phyloP scores from a whole-genome alignment of 1,140 invertebrate genomes.

The Latrodectus geometricus region DNA sequence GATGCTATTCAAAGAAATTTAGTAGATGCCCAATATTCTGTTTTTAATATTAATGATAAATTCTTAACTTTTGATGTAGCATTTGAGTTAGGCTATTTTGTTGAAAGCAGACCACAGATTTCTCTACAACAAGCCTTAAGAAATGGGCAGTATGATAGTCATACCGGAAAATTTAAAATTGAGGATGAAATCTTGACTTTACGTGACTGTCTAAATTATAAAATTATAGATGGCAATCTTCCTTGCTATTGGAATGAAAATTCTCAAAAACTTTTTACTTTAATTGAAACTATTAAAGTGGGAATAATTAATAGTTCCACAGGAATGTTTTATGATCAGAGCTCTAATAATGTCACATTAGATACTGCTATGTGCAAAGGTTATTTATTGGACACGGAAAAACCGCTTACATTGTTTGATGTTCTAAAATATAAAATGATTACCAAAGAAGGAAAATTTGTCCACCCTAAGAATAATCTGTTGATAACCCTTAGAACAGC shows the following conservation, averaged over 20 bases:
- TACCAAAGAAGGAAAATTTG: slow-evolving; percentile 79
- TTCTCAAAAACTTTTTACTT: slow-evolving; percentile 76
- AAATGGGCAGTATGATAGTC: slow-evolving; percentile 85
- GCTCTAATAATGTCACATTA: slow-evolving; percentile 74
- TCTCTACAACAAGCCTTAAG: slow-evolving; percentile 87
- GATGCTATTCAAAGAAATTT: slow-evolving; percentile 82
- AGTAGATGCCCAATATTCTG: slow-evolving; percentile 79
- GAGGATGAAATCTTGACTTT: slow-evolving; percentile 82
- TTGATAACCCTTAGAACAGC: slow-evolving; percentile 83
- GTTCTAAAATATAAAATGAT: slow-evolving; percentile 85
- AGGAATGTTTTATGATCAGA: slow-evolving; percentile 80
- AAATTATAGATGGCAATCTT: slow-evolving; percentile 81
- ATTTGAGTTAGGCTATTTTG: slow-evolving; percentile 81
- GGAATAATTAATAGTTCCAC: slow-evolving; percentile 85
- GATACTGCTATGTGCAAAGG: slow-evolving; percentile 81
- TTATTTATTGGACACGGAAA: slow-evolving; percentile 87
- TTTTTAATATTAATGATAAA: slow-evolving; percentile 79
- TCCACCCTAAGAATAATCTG: slow-evolving; percentile 84
- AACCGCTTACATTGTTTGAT: slow-evolving; percentile 78
- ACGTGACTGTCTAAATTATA: slow-evolving; percentile 84
- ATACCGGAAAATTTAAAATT: slow-evolving; percentile 84
- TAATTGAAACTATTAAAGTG: slow-evolving; percentile 82
- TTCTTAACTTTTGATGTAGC: slow-evolving; percentile 82
- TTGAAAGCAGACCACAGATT: slow-evolving; percentile 84
- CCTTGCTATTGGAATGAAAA: slow-evolving; percentile 84